These are phyloP conservation scores for Channa striata DNA, from an alignment of 2,797 vertebrate genomes.

Conservation along the genomic window DNA sequence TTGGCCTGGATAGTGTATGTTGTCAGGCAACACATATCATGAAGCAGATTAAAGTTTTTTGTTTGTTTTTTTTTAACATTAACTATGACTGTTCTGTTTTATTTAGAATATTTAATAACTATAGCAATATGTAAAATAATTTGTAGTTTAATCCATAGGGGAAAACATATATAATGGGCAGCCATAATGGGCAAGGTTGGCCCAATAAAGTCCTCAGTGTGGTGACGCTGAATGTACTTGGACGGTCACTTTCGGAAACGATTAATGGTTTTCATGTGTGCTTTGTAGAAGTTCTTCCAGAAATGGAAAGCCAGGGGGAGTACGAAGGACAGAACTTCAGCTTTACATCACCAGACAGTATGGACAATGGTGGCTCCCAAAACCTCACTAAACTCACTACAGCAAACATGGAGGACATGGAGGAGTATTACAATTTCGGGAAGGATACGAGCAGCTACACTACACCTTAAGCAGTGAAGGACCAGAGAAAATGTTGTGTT, in stretches of 20 bases:
- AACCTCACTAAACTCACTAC: slow-evolving; percentile 89
- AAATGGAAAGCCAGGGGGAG: slow-evolving; percentile 91
- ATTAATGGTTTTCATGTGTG: background rate
- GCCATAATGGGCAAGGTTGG: background rate
- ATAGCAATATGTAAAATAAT: too few species aligned
- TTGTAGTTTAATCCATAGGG: too few species aligned
- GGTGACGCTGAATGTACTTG: background rate
- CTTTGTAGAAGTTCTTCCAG: slow-evolving; percentile 87
- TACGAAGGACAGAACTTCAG: slow-evolving; percentile 92
- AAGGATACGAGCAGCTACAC: slow-evolving; percentile 85
- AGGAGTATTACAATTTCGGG: slow-evolving; percentile 93
- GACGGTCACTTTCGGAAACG: background rate
- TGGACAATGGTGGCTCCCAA: slow-evolving; percentile 83
- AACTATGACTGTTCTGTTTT: background rate
- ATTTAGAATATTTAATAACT: background rate
- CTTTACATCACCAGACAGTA: slow-evolving; percentile 86
- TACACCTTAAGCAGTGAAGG: slow-evolving; percentile 75
- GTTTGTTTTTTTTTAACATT: too few species aligned
- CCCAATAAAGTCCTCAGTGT: background rate
- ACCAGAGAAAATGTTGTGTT: slow-evolving; percentile 22
- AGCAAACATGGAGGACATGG: slow-evolving; percentile 88
- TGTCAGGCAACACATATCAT: slow-evolving; percentile 1
- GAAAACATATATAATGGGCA: too few species aligned
- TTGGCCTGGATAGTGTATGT: background rate
- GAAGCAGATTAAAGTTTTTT: background rate